A percentile compares a stretch with the other conserved stretches of the same genome.
phyloP scores from a whole-genome alignment of 2,888 invertebrate genomes.

The Heterodera filipjevi region DNA sequence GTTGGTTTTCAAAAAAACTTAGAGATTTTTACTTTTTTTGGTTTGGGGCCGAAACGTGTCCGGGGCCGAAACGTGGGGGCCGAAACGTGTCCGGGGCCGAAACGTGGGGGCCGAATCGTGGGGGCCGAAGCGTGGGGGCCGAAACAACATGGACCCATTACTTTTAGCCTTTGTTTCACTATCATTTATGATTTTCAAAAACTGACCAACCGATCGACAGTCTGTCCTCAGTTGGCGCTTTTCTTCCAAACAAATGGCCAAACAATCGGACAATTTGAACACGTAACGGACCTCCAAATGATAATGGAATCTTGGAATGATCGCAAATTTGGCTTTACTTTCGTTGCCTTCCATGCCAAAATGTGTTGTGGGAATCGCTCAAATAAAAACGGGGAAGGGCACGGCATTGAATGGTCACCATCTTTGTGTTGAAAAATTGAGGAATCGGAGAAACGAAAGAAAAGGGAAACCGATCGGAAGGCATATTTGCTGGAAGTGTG shows the following conservation, averaged over 20 bases:
- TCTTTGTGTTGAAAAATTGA: not conserved
- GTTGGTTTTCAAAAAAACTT: too few species aligned
- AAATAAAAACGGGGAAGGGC: conserved; percentile 56
- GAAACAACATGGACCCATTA: too few species aligned
- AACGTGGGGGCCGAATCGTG: too few species aligned
- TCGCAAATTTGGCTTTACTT: conserved; percentile 39
- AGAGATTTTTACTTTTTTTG: too few species aligned
- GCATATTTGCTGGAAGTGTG: conserved; percentile 63
- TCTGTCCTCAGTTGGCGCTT: conserved; percentile 40
- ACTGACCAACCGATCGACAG: conserved; percentile 42
- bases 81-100: too few species aligned
- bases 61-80: too few species aligned
- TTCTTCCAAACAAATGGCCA: conserved; percentile 54
- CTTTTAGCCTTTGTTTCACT: too few species aligned
- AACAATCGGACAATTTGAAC: conserved; percentile 56
- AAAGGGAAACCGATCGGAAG: conserved; percentile 48
- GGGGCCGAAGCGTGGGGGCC: too few species aligned
- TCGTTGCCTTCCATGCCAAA: conserved; percentile 55
- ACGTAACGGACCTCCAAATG: conserved; percentile 32
- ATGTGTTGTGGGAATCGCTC: conserved; percentile 61
- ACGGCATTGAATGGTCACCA: conserved; percentile 24
- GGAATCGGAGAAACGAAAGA: conserved; percentile 26
- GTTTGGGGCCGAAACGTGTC: too few species aligned
- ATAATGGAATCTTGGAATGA: not conserved
- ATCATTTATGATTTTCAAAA: not conserved